phyloP scores from a whole-genome alignment of 2,113 vertebrate genomes.

The Noturus placidus region DNA sequence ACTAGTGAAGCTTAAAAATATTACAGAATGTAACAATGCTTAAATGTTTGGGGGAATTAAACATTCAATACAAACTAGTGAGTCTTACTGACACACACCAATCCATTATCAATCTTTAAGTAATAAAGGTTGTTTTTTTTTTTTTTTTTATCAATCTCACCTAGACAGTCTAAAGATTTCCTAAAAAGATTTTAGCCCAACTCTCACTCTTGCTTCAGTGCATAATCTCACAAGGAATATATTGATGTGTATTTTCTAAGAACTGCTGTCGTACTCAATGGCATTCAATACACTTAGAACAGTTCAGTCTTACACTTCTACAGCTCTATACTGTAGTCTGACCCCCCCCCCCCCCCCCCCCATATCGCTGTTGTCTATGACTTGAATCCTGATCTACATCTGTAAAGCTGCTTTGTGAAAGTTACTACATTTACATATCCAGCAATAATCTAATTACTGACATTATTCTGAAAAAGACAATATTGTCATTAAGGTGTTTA shows the following conservation, averaged over 20 bases:
- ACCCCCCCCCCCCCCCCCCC: too few species aligned
- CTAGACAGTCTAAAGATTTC: neutral
- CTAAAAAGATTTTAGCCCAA: neutral
- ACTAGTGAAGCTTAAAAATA: neutral
- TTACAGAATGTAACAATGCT: neutral
- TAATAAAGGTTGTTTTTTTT: neutral
- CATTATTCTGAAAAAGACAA: too few species aligned
- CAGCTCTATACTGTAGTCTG: neutral
- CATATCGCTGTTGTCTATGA: neutral
- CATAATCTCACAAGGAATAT: neutral
- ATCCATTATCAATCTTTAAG: neutral
- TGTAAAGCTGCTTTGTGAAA: neutral
- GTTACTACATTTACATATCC: too few species aligned
- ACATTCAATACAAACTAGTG: neutral
- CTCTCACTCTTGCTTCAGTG: neutral
- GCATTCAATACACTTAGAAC: too few species aligned
- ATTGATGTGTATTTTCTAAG: neutral
- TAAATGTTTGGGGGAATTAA: neutral
- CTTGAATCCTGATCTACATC: neutral
- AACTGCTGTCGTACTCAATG: neutral
- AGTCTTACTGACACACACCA: neutral
- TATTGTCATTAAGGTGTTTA: too few species aligned
- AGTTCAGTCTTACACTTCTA: too few species aligned
- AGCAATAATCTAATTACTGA: too few species aligned
- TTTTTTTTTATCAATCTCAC: neutral